phyloP scores from a whole-genome alignment of 2,797 vertebrate species.

The Leuciscus waleckii region DNA sequence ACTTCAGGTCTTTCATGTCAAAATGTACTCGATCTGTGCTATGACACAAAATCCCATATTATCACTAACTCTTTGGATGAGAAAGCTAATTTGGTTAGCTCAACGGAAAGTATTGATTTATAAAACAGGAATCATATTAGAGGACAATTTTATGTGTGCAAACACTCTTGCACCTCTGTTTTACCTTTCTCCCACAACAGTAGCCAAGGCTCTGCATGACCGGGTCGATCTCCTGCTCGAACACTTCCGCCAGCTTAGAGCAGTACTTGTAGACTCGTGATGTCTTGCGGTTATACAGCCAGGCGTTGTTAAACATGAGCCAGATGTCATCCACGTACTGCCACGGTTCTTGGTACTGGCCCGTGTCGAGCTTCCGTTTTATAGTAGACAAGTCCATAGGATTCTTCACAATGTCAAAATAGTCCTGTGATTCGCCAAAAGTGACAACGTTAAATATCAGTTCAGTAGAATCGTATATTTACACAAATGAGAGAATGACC shows the following conservation, averaged over 20 bases:
- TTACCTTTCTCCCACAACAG: constrained; percentile 91
- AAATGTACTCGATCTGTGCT: neutral
- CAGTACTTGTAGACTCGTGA: constrained; percentile 92
- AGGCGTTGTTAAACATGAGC: constrained; percentile 94
- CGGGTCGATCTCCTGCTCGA: constrained; percentile 90
- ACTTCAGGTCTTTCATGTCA: neutral
- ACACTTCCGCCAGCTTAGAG: constrained; percentile 90
- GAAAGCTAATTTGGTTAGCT: neutral
- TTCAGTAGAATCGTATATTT: neutral
- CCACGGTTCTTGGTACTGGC: constrained; percentile 95
- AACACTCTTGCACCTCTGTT: constrained; percentile 33
- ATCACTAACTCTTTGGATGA: neutral
- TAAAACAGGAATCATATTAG: neutral
- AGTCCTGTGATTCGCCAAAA: constrained; percentile 83
- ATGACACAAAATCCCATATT: neutral
- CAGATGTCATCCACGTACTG: constrained; percentile 92
- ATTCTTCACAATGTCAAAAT: constrained; percentile 98
- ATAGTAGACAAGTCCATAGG: constrained; percentile 98
- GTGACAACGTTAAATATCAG: neutral
- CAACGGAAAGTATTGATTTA: neutral
- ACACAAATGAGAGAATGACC: neutral
- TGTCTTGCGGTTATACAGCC: constrained; percentile 92
- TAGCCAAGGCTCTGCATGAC: constrained; percentile 91
- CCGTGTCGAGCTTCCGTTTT: constrained; percentile 96
- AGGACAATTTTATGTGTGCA: neutral